Evolutionary conservation across 1,140 invertebrate genomes (phyloP).

Genomic region (Bombus waltoni): DNA sequence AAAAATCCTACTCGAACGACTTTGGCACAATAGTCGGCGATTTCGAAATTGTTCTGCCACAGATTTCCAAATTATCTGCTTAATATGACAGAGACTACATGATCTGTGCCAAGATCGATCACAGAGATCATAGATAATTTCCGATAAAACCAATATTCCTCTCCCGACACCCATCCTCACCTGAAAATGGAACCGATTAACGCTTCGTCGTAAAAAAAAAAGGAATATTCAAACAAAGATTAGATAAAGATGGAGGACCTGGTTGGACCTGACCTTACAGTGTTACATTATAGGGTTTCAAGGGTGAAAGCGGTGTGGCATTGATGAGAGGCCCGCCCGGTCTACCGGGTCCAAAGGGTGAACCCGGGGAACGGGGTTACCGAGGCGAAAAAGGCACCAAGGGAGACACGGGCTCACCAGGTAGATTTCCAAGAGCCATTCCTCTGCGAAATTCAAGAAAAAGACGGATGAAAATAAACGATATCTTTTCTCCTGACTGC

Average conservation of each 20-base stretch:
- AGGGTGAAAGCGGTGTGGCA: slow-evolving; percentile 80
- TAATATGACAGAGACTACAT: not conserved
- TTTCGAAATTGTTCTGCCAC: not conserved
- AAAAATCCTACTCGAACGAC: slow-evolving; percentile 29
- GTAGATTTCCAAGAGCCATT: slow-evolving; percentile 74
- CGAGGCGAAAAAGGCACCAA: slow-evolving; percentile 80
- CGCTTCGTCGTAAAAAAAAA: slow-evolving; percentile 53
- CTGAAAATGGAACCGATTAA: slow-evolving; percentile 45
- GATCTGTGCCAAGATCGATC: slow-evolving; percentile 32
- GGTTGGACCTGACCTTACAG: slow-evolving; percentile 79
- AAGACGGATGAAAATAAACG: slow-evolving; percentile 42
- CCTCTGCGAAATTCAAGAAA: slow-evolving; percentile 39
- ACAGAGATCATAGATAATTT: slow-evolving; percentile 32
- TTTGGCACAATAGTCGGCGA: not conserved
- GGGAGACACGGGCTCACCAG: slow-evolving; percentile 80
- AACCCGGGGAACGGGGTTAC: slow-evolving; percentile 80
- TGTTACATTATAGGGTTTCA: slow-evolving; percentile 79
- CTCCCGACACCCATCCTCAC: slow-evolving; percentile 52
- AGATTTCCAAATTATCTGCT: not conserved
- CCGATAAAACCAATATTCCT: slow-evolving; percentile 45
- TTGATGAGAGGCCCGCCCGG: slow-evolving; percentile 79
- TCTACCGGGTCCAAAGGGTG: slow-evolving; percentile 81
- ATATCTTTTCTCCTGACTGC: slow-evolving; percentile 8
- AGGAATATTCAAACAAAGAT: slow-evolving; percentile 8
- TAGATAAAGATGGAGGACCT: slow-evolving; percentile 75